These are phyloP conservation scores for Asteroscopus sphinx DNA, from an alignment of 2,888 invertebrate species.

Conservation along the genomic window DNA sequence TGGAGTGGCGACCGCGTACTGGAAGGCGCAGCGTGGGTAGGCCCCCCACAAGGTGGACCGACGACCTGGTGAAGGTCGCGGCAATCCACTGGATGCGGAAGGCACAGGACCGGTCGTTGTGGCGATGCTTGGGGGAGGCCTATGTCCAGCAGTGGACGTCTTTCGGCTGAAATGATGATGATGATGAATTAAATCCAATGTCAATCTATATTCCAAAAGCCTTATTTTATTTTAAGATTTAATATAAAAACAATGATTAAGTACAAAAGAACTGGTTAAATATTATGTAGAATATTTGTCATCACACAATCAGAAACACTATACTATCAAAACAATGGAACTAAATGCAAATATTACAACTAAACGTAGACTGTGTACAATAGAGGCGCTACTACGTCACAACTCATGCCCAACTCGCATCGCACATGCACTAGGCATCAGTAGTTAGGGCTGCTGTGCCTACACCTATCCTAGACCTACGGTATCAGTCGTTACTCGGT, in stretches of 20 bases:
- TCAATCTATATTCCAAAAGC: background rate
- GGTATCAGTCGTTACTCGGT: constrained; percentile 77
- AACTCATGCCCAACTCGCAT: constrained; percentile 32
- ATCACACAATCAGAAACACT: constrained; percentile 31
- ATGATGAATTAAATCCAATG: no score
- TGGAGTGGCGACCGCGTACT: no score
- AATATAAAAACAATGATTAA: no score
- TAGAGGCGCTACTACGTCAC: constrained; percentile 20
- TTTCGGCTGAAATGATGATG: no score
- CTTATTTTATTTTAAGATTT: background rate
- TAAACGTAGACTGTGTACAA: constrained; percentile 32
- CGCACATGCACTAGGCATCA: constrained; percentile 51
- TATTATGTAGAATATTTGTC: constrained; percentile 28
- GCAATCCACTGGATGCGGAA: no score
- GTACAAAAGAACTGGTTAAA: no score
- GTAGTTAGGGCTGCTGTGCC: constrained; percentile 63
- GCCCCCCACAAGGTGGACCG: no score
- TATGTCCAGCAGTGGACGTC: no score
- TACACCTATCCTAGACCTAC: constrained; percentile 82
- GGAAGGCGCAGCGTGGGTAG: no score
- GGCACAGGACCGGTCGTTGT: no score
- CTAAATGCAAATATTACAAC: constrained; percentile 37
- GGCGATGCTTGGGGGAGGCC: no score
- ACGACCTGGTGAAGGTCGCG: no score
- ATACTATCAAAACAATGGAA: constrained; percentile 38